Percentiles rank a stretch among this genome's conserved stretches.
Evolutionary conservation across 2,888 invertebrate genomes (phyloP).

Genomic region (Hydriomena furcata): DNA sequence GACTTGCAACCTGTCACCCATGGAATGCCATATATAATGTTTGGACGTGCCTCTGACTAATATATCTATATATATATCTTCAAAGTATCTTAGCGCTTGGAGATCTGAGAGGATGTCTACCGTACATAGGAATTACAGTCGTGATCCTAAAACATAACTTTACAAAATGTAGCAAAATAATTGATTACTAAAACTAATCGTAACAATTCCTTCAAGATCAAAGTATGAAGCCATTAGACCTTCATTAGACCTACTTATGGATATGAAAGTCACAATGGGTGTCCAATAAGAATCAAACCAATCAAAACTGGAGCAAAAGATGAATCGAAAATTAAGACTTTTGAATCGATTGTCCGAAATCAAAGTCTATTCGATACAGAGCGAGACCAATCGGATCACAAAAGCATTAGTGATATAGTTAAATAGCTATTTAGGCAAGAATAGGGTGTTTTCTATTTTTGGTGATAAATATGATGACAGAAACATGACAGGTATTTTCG

Average conservation of each 20-base stretch:
- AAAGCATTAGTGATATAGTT: constrained; percentile 43
- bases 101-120: no score
- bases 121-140: no score
- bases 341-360: constrained; percentile 57
- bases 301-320: constrained; percentile 34
- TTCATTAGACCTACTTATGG: neutral
- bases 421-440: constrained; percentile 36
- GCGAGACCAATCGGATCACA: constrained; percentile 61
- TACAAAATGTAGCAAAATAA: no score
- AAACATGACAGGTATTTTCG: constrained; percentile 14
- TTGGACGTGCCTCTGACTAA: no score
- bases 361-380: constrained; percentile 55
- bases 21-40: no score
- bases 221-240: no score
- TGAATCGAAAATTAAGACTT: constrained; percentile 42
- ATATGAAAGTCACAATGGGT: neutral
- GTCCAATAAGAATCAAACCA: constrained; percentile 27
- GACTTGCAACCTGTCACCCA: no score
- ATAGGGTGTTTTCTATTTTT: constrained; percentile 25
- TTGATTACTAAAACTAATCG: no score
- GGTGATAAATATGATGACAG: constrained; percentile 19
- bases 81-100: no score
- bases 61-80: no score
- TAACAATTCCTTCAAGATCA: no score
- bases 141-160: no score